Conservation (phyloP, 2,113 vertebrate species). For the Orcinus orca region DNA sequence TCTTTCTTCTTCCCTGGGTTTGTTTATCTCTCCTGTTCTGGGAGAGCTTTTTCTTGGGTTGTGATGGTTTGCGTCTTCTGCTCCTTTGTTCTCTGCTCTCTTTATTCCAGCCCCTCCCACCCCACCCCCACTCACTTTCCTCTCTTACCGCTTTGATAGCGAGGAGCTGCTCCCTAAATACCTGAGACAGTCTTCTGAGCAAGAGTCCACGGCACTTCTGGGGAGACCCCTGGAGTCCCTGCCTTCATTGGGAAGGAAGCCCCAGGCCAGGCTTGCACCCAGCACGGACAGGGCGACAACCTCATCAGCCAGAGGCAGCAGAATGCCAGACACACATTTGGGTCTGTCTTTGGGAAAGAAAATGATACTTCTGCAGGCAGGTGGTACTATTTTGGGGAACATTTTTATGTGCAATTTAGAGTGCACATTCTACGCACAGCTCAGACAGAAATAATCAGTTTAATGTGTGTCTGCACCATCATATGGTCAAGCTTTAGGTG, state of each 20-base stretch:
- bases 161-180: neutral
- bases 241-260: neutral
- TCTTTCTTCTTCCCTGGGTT: neutral
- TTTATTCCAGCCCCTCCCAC: neutral
- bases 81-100: neutral
- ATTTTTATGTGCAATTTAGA: constrained; percentile 75
- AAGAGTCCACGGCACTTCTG: neutral
- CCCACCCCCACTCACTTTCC: too few relatives aligned
- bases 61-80: neutral
- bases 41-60: neutral
- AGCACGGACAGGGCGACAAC: neutral
- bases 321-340: constrained; percentile 23
- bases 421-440: constrained; percentile 63
- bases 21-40: neutral
- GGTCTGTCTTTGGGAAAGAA: constrained; percentile 58
- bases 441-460: constrained; percentile 82
- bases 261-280: neutral
- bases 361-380: constrained; percentile 63
- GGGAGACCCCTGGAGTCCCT: accelerated
- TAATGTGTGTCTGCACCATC: constrained; percentile 73
- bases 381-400: constrained; percentile 65
- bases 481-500: constrained; percentile 77
- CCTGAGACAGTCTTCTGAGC: neutral
- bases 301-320: neutral
- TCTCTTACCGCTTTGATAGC: neutral